phyloP scores from a whole-genome alignment of 2,888 invertebrate species.

The Leucoma salicis region DNA sequence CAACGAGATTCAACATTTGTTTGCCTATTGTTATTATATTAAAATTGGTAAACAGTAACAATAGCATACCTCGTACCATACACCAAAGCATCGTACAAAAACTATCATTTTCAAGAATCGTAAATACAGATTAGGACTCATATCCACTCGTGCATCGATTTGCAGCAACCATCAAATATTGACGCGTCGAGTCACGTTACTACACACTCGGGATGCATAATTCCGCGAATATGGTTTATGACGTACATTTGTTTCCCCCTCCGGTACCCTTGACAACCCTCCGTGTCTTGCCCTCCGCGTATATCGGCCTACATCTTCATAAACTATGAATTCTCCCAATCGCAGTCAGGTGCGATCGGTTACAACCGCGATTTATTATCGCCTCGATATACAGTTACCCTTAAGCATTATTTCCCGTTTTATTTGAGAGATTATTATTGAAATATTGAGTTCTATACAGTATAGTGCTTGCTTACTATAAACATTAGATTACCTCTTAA shows the following conservation, averaged over 20 bases:
- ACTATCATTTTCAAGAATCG: conserved; percentile 37
- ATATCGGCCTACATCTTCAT: conserved; percentile 50
- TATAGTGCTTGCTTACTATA: conserved; percentile 9
- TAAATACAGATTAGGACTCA: conserved; percentile 57
- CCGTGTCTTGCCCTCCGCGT: conserved; percentile 14
- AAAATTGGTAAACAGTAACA: no score
- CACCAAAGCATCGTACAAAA: conserved; percentile 3
- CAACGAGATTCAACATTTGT: no score
- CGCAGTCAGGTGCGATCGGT: conserved; percentile 74
- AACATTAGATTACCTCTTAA: no score
- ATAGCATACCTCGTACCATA: background rate
- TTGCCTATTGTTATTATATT: no score
- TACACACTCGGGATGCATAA: conserved; percentile 63
- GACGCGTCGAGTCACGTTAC: conserved; percentile 48
- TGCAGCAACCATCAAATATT: conserved; percentile 72
- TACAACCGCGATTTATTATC: conserved; percentile 67
- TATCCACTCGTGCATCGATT: conserved; percentile 58
- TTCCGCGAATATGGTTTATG: conserved; percentile 57
- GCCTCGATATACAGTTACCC: conserved; percentile 44
- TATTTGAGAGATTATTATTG: conserved; percentile 54
- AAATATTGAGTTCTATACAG: conserved; percentile 51
- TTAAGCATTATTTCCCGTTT: conserved; percentile 35
- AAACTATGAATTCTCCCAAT: conserved; percentile 74
- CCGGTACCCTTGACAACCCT: conserved; percentile 22
- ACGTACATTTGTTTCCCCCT: conserved; percentile 28